Base-by-base conservation (phyloP, 2,888 invertebrate genomes). In the Drosophila dives region DNA sequence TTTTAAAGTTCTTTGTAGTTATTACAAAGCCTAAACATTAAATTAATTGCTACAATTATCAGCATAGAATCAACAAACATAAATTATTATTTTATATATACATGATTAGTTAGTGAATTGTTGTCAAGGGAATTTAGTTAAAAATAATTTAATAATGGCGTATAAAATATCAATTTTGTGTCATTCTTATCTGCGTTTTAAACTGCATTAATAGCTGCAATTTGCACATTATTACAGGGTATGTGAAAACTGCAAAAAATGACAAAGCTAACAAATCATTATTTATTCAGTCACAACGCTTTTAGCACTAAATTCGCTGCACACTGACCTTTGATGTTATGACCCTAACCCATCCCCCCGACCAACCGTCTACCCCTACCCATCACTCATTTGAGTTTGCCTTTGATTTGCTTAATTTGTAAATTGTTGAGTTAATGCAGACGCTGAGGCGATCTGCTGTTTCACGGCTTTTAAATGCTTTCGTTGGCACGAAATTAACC, bases 401-500 rank as follows among this genome's bases (percentile, higher is more conserved):
- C 83, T 84, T 84, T 88, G 89, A 84, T 88, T 84, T 86, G 84
- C 84, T 88, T 84, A 84, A 84, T 88, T 84, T 83, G 89, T 78
- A 88, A 84, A 88, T 86, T 86, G 75, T 67, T 58, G 68, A 72
- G 67, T 40, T 56, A 58, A 68, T 62, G 68, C 67, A 64, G 56
- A 58, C 36, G 63, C 55, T 36, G 48, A 53, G 61, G 74, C 56
- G 63, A 72, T 64, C 64, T 62, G 72, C 76, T 72, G 69, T 83
- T 84, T 85, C 86, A 84, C 88, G 86, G 83, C 86, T 78, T 83
- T 85, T 85, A 86, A 85, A 86, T 74, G 83, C 86, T 80, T 75
- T 83, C 62, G 74, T 58, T 77, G 81, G 75, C 68, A 86, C 62
- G 65, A 86, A 85, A 86, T 83, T 85, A 83, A 75, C 86, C 89